A percentile compares a stretch with the other conserved stretches of the same genome.
Evolutionary conservation across 1,140 invertebrate species (phyloP).

Genomic region (Campoletis sonorensis): DNA sequence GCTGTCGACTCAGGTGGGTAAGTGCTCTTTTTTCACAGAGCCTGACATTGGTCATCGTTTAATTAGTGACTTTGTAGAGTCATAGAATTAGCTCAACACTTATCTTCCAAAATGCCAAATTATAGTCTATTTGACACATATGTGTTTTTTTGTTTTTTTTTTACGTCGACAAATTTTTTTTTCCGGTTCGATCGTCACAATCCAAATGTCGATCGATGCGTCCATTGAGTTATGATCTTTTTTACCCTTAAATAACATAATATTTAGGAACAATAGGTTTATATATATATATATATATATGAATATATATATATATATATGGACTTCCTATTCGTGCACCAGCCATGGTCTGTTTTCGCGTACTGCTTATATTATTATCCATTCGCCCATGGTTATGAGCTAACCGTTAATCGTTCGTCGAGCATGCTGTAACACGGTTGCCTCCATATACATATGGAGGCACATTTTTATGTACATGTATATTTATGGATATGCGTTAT

Average conservation of each 20-base stretch:
- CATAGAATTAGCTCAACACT: conserved; percentile 51
- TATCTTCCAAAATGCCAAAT: neutral
- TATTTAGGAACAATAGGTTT: neutral
- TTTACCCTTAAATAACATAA: neutral
- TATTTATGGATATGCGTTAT: neutral
- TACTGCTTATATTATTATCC: neutral
- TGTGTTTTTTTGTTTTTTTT: neutral
- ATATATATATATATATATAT: neutral
- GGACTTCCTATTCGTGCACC: neutral
- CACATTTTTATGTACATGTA: neutral
- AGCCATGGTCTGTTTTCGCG: conserved; percentile 9
- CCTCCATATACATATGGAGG: neutral
- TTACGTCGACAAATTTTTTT: neutral
- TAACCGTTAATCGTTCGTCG: neutral
- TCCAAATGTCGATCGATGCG: neutral
- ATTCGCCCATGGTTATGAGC: neutral
- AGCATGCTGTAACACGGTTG: neutral
- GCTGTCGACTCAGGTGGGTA: conserved; percentile 73
- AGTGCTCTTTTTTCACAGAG: conserved; percentile 64
- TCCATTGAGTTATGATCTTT: neutral
- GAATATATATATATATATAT: neutral
- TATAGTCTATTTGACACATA: no score
- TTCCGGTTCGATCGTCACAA: neutral
- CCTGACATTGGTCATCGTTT: conserved; percentile 61
- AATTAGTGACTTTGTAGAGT: conserved; percentile 52